Percentiles rank a stretch among this genome's conserved stretches.
Conservation (phyloP, 2,797 vertebrate genomes). For the Schizothorax lantsangensis region DNA sequence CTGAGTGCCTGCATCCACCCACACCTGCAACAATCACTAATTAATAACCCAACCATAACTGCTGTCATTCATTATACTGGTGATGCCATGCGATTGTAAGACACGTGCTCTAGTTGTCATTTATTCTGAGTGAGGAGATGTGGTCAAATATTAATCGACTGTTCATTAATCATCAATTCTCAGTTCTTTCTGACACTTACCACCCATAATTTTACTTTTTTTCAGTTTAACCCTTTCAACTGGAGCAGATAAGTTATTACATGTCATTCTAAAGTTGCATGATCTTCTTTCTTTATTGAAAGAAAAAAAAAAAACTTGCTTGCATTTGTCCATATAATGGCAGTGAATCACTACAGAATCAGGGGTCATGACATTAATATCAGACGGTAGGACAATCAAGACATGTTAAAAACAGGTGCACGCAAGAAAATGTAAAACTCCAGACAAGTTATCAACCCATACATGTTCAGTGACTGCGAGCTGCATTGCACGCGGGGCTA, state of each 20-base stretch:
- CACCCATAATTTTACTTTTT: neutral
- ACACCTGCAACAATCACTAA: slow-evolving; percentile 81
- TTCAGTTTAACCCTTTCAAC: too few species aligned
- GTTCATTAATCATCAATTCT: neutral
- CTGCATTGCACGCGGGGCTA: too few species aligned
- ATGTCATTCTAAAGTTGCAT: neutral
- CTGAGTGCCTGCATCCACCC: slow-evolving; percentile 98
- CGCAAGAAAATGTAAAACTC: too few species aligned
- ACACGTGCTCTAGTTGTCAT: neutral
- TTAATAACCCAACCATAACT: neutral
- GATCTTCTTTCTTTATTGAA: neutral
- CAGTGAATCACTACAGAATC: neutral
- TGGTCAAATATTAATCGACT: neutral
- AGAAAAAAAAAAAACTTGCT: neutral
- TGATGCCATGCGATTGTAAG: too few species aligned
- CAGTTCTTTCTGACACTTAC: neutral
- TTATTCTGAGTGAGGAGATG: neutral
- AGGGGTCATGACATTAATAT: too few species aligned
- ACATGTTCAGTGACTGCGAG: too few species aligned
- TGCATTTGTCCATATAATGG: neutral
- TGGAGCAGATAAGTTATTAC: neutral
- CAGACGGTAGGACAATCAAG: too few species aligned
- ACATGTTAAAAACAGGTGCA: too few species aligned
- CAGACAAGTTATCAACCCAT: too few species aligned
- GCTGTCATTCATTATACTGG: neutral